Conservation (phyloP, 2,888 invertebrate genomes). For the Axea sp. region DNA sequence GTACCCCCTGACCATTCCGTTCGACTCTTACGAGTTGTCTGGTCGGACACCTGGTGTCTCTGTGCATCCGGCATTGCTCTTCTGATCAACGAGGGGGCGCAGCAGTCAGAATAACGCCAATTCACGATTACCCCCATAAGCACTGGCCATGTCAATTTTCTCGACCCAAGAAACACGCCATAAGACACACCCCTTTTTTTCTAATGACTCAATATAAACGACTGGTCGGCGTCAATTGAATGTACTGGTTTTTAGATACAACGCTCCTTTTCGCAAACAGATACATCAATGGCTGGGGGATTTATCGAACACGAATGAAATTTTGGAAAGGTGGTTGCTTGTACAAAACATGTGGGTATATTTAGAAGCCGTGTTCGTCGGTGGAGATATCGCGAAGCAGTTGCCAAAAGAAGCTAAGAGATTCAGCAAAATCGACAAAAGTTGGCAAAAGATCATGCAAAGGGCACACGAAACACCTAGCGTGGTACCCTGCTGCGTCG, state of each 20-base stretch:
- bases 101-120: no score
- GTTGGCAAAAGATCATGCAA: constrained; percentile 99
- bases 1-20: no score
- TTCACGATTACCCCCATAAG: no score
- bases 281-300: constrained; percentile 98
- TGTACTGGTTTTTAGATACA: constrained; percentile 90
- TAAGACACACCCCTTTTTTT: no score
- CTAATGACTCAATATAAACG: no score
- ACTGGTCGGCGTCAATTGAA: no score
- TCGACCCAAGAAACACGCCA: no score
- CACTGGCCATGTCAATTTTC: no score
- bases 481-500: constrained; percentile 97
- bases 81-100: no score
- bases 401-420: constrained; percentile 96
- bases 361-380: constrained; percentile 97
- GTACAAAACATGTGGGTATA: constrained; percentile 99
- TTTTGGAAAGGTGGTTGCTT: constrained; percentile 95
- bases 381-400: constrained; percentile 99
- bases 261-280: constrained; percentile 97
- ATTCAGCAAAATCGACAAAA: constrained; percentile 98
- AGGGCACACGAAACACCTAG: constrained; percentile 97
- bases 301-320: constrained; percentile 96
- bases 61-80: no score
- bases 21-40: no score
- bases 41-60: no score